Evolutionary conservation across 2,797 vertebrate genomes (phyloP), one percentile per base, ranked within the genome.

Genomic region (Poeciliopsis presidionis): DNA sequence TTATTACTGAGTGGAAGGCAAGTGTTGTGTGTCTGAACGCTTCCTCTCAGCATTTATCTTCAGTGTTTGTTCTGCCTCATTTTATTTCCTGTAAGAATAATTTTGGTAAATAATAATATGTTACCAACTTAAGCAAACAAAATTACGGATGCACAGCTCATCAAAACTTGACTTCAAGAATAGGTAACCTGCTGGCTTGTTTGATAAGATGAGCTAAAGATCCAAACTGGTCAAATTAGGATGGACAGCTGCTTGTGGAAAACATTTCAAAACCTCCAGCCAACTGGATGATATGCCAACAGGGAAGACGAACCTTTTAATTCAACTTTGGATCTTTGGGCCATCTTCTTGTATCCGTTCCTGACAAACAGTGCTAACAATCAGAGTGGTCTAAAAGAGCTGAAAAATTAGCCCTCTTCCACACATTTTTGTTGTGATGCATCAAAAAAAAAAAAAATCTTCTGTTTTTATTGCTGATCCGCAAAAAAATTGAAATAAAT

Each of bases 191-290:
- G 18, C 65, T 36, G 65, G 70, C 67, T 61, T 67, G 30, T 73
- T 80, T 77, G 70, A 74, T 28, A 6, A 72, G 45, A 80, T 77
- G 83, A 80, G 79, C 36, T 8, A 39, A 74, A 86, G 69, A 73
- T 49, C 61, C 69, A 85, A 79, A 83, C 46, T 73, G 85, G 30
- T 88, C 84, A 69, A 86, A 92, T 91, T 81, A 81, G 83, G 81
- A 93, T 53, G 77, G 82, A 87, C 75, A 81, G 81, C 49, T 72
- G 76, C 61, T 81, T 53, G 75, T 86, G 76, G 73, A 86, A 63
- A 84, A 81, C 16, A 79, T 80, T 80, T 89, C 75, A 77, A 87
- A 72, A 46, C 33, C 25, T 46, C 39, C 57, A 74, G 25, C 36
- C 13, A 74, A 8, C 78, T 51, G 39, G 80, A 77, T 76, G 69